Percentiles rank a stretch among this genome's conserved stretches.
Conservation (phyloP, 2,888 invertebrate species). For the Cordilura impudica region DNA sequence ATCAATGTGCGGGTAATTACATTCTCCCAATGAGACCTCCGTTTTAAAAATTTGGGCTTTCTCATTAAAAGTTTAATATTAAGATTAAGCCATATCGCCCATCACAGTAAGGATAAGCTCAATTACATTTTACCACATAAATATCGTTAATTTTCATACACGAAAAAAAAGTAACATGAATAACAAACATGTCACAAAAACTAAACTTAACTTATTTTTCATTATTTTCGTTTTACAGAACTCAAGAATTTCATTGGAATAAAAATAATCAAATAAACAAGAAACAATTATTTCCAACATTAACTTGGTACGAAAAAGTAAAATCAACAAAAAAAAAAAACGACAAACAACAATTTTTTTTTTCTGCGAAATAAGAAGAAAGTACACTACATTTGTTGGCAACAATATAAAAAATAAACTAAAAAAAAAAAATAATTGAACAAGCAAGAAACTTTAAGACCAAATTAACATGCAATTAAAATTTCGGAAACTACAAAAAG, state of each 20-base stretch:
- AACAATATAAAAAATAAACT: neutral
- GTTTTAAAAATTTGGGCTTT: too few relatives aligned
- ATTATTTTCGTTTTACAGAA: neutral
- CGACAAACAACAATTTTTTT: neutral
- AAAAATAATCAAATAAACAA: neutral
- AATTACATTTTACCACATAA: too few relatives aligned
- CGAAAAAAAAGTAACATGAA: too few relatives aligned
- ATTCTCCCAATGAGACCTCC: too few relatives aligned
- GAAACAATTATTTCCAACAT: neutral
- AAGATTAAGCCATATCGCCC: too few relatives aligned
- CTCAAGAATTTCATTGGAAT: neutral
- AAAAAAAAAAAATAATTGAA: neutral
- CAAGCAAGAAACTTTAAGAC: slow-evolving; percentile 5
- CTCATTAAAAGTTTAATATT: too few relatives aligned
- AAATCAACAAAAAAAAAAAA: neutral
- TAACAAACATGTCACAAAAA: too few relatives aligned
- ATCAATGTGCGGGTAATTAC: too few relatives aligned
- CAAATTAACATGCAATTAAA: slow-evolving; percentile 40
- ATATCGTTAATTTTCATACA: too few relatives aligned
- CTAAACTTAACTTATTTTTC: too few relatives aligned
- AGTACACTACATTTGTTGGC: neutral
- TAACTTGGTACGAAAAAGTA: neutral
- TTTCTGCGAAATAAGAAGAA: neutral
- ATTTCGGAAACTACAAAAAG: slow-evolving; percentile 1
- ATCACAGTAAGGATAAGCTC: too few relatives aligned